Percentiles rank a stretch among this genome's conserved stretches.
Conservation (phyloP, 2,113 vertebrate genomes). For the Indicator maculatus region DNA sequence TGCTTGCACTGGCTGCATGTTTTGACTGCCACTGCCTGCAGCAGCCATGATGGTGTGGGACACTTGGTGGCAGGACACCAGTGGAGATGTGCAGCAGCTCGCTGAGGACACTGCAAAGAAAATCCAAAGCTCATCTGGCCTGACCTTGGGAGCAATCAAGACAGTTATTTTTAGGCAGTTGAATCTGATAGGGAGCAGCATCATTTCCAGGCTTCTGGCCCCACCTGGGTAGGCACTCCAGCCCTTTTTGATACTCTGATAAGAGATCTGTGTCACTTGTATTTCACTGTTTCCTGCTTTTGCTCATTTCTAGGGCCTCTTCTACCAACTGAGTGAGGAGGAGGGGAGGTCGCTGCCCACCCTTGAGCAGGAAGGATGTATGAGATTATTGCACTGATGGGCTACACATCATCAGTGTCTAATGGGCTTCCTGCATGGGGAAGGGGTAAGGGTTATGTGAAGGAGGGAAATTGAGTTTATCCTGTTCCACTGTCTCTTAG, state of each 20-base stretch:
- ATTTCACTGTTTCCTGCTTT: conserved; percentile 31
- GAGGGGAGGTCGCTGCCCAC: not conserved
- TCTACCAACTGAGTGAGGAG: not conserved
- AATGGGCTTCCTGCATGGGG: conserved; percentile 31
- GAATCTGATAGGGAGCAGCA: not conserved
- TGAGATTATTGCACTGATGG: conserved; percentile 53
- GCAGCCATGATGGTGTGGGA: accelerated
- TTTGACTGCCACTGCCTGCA: not conserved
- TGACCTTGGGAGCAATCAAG: not conserved
- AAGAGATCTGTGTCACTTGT: not conserved
- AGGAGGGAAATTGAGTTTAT: conserved; percentile 56
- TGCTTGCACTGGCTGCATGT: not conserved
- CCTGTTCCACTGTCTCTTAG: conserved; percentile 2
- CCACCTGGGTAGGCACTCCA: not conserved
- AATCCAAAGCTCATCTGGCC: not conserved
- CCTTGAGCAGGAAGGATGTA: conserved; percentile 65
- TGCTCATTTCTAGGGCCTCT: conserved; percentile 37
- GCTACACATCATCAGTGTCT: conserved; percentile 56
- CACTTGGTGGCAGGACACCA: not conserved
- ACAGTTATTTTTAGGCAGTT: conserved; percentile 4
- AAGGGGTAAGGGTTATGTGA: not conserved
- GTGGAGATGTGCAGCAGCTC: not conserved
- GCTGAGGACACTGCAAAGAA: not conserved
- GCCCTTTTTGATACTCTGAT: not conserved
- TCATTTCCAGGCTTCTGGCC: not conserved